Evolutionary conservation across 2,113 vertebrate species (phyloP).

Genomic region (Ophiodon elongatus): DNA sequence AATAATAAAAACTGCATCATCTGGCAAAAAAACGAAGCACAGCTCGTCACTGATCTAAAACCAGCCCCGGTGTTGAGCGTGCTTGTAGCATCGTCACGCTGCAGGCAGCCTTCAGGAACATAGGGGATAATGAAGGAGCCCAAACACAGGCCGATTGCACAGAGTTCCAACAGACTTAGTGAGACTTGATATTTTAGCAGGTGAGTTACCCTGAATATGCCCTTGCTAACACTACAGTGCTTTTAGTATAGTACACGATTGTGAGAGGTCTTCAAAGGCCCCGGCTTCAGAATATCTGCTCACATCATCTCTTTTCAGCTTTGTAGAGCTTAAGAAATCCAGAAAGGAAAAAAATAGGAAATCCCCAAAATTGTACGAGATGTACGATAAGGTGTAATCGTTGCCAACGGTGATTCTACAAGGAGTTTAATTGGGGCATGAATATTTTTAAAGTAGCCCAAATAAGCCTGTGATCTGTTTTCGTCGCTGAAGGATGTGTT

Average conservation of each 20-base stretch:
- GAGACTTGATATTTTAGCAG: slow-evolving; percentile 52
- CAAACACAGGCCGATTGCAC: slow-evolving; percentile 23
- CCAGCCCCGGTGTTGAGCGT: slow-evolving; percentile 25
- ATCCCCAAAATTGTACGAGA: neutral
- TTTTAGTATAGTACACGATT: slow-evolving; percentile 4
- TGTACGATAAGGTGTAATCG: neutral
- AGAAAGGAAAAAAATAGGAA: neutral
- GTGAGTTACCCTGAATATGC: slow-evolving; percentile 16
- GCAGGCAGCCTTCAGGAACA: slow-evolving; percentile 54
- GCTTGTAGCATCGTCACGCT: slow-evolving; percentile 45
- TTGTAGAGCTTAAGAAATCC: slow-evolving; percentile 3
- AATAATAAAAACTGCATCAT: slow-evolving; percentile 41
- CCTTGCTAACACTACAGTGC: neutral
- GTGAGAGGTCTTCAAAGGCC: slow-evolving; percentile 6
- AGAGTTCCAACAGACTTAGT: too few relatives aligned
- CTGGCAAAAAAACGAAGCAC: neutral
- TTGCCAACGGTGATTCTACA: slow-evolving; percentile 15
- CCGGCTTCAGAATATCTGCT: neutral
- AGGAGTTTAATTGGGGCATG: slow-evolving; percentile 24
- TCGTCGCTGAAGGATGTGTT: slow-evolving; percentile 39
- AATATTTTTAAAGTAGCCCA: slow-evolving; percentile 52
- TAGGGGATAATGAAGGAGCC: slow-evolving; percentile 50
- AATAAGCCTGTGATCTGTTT: slow-evolving; percentile 48
- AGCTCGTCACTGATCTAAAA: slow-evolving; percentile 43
- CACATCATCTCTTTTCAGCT: slow-evolving; percentile 7